Evolutionary conservation across 1,140 invertebrate genomes (phyloP).

Genomic region (Venustaconcha ellipsiformis): DNA sequence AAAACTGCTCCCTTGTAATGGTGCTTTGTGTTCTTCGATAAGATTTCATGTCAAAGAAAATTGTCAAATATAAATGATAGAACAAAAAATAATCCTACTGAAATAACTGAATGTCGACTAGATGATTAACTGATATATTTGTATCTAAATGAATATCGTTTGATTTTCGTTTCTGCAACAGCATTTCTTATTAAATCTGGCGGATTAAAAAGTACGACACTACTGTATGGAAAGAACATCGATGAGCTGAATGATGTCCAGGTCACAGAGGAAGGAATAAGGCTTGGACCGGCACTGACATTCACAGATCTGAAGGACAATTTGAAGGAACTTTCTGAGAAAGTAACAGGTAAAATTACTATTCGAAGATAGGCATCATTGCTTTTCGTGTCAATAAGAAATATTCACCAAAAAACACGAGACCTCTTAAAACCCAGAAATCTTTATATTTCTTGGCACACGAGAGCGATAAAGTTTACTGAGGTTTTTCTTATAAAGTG

Average conservation of each 20-base stretch:
- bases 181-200: conserved; percentile 18
- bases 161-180: neutral
- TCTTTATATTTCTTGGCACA: neutral
- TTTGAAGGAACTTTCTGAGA: neutral
- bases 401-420: neutral
- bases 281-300: conserved; percentile 24
- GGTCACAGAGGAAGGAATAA: neutral
- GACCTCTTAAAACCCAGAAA: neutral
- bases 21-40: neutral
- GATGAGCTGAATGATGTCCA: conserved; percentile 7
- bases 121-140: neutral
- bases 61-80: neutral
- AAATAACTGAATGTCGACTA: neutral
- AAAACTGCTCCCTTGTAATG: too few species aligned
- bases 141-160: neutral
- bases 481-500: neutral
- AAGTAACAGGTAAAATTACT: neutral
- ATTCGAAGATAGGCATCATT: neutral
- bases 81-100: neutral
- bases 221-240: conserved; percentile 20
- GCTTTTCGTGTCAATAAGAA: neutral
- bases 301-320: conserved; percentile 9
- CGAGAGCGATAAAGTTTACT: neutral
- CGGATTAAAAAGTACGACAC: conserved; percentile 10
- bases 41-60: neutral